A percentile compares a stretch with the other conserved stretches of the same genome.
These are phyloP conservation scores for Ptychobarbus kaznakovi DNA, from an alignment of 2,797 vertebrate genomes.

Conservation along the genomic window DNA sequence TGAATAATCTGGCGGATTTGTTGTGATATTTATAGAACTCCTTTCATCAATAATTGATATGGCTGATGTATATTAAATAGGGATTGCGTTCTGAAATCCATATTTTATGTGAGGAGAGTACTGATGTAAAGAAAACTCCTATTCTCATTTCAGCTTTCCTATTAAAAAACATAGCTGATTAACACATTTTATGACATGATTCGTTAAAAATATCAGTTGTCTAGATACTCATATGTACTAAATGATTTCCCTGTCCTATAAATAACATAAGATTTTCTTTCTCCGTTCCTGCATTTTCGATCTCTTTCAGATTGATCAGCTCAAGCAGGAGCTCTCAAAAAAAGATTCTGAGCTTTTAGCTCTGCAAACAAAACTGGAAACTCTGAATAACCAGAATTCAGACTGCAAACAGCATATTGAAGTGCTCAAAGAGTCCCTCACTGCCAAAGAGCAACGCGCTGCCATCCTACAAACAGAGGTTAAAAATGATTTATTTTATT, in stretches of 20 bases:
- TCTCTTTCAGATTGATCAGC: slow-evolving; percentile 89
- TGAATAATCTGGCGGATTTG: slow-evolving; percentile 66
- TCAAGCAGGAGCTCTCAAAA: slow-evolving; percentile 98
- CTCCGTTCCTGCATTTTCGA: slow-evolving; percentile 14
- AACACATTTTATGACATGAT: neutral
- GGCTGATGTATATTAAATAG: slow-evolving; percentile 77
- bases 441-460: slow-evolving; percentile 99
- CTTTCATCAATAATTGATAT: slow-evolving; percentile 77
- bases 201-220: neutral
- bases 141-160: neutral
- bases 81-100: slow-evolving; percentile 71
- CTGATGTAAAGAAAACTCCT: slow-evolving; percentile 46
- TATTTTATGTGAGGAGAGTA: slow-evolving; percentile 72
- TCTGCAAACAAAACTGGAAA: slow-evolving; percentile 99
- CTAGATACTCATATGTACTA: neutral
- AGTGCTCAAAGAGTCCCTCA: slow-evolving; percentile 99
- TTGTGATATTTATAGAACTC: slow-evolving; percentile 74
- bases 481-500: neutral
- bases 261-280: neutral
- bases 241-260: neutral
- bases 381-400: slow-evolving; percentile 99
- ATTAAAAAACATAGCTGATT: neutral
- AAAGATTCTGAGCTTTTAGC: slow-evolving; percentile 98
- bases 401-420: slow-evolving; percentile 99
- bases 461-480: slow-evolving; percentile 99